phyloP scores from a whole-genome alignment of 2,113 vertebrate genomes.

The Xiphophorus maculatus region DNA sequence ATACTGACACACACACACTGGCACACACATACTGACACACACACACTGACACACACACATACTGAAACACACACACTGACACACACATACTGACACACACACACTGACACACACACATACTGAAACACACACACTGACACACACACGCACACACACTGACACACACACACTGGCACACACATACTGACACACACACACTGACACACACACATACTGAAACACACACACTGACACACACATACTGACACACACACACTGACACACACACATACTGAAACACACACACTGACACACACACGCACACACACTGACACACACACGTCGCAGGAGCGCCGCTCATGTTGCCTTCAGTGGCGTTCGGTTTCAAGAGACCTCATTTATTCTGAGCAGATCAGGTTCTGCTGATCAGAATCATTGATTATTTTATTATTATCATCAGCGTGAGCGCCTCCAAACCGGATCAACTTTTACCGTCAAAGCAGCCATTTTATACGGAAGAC shows the following conservation, averaged over 20 bases:
- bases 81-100: conserved; percentile 35
- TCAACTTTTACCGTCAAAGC: no score
- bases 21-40: conserved; percentile 8
- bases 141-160: conserved; percentile 33
- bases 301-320: no score
- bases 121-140: conserved; percentile 26
- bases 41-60: conserved; percentile 36
- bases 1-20: conserved; percentile 28
- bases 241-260: conserved; percentile 35
- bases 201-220: conserved; percentile 33
- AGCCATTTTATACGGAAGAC: no score
- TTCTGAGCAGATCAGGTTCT: background rate
- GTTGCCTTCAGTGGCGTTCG: background rate
- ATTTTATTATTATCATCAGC: no score
- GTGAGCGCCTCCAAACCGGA: no score
- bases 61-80: conserved; percentile 18
- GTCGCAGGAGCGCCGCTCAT: background rate
- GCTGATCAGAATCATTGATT: background rate
- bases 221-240: conserved; percentile 24
- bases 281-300: no score
- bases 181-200: conserved; percentile 5
- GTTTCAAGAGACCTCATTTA: background rate
- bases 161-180: conserved; percentile 28
- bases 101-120: conserved; percentile 5
- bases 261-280: conserved; percentile 28